phyloP scores from a whole-genome alignment of 1,140 invertebrate species.

The Ladona fulva region DNA sequence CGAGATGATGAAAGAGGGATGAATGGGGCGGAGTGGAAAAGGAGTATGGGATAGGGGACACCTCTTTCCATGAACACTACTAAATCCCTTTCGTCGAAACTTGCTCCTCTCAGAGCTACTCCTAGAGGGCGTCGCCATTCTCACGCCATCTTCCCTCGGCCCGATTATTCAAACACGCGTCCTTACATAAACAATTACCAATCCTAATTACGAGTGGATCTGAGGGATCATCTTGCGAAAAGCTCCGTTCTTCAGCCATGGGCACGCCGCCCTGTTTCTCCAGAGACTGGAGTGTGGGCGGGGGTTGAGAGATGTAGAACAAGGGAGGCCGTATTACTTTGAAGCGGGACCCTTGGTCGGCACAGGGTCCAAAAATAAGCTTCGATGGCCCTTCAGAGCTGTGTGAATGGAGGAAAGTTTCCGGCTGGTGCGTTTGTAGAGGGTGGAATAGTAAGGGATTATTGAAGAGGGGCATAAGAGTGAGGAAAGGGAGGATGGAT shows the following conservation, averaged over 20 bases:
- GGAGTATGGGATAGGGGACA: too few species aligned
- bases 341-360: too few species aligned
- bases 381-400: too few species aligned
- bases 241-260: background rate
- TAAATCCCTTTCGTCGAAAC: background rate
- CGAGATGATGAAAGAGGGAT: too few species aligned
- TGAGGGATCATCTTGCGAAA: background rate
- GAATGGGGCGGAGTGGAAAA: too few species aligned
- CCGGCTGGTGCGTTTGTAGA: too few species aligned
- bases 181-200: constrained; percentile 10
- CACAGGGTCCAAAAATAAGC: too few species aligned
- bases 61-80: background rate
- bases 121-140: background rate
- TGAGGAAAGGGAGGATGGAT: too few species aligned
- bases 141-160: background rate
- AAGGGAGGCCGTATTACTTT: background rate
- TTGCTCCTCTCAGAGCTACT: background rate
- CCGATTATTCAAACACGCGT: background rate
- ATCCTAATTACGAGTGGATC: constrained; percentile 4
- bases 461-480: too few species aligned
- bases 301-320: background rate
- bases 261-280: background rate
- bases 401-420: too few species aligned
- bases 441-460: too few species aligned
- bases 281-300: background rate